A percentile compares a stretch with the other conserved stretches of the same genome.
These are phyloP conservation scores for Catocala sponsa DNA, from an alignment of 2,888 invertebrate species.

Conservation along the genomic window DNA sequence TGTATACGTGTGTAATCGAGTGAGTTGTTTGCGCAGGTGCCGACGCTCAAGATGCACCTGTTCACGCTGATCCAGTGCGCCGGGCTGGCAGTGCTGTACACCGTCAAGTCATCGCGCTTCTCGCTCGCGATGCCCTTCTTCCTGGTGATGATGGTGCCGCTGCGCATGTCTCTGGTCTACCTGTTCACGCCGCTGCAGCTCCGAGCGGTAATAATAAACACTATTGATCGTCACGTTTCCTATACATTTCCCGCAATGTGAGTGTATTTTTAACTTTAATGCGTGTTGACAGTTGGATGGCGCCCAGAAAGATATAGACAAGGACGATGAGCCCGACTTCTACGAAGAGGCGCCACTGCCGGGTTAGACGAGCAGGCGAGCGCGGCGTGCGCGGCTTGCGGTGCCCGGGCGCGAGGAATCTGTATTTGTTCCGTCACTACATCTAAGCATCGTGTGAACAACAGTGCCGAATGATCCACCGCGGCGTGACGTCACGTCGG, in stretches of 20 bases:
- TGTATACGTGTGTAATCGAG: neutral
- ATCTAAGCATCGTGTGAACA: too few species aligned
- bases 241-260: neutral
- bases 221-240: neutral
- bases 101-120: slow-evolving; percentile 95
- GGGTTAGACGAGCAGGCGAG: slow-evolving; percentile 80
- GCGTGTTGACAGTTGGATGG: slow-evolving; percentile 92
- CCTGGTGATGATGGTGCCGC: slow-evolving; percentile 96
- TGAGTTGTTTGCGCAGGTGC: slow-evolving; percentile 87
- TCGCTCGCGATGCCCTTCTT: slow-evolving; percentile 98
- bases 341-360: slow-evolving; percentile 96
- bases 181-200: slow-evolving; percentile 95
- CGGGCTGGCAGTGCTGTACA: slow-evolving; percentile 94
- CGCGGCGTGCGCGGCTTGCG: neutral
- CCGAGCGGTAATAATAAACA: slow-evolving; percentile 90
- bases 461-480: too few species aligned
- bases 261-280: slow-evolving; percentile 17
- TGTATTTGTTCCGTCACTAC: too few species aligned
- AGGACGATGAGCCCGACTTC: slow-evolving; percentile 97
- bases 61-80: slow-evolving; percentile 95
- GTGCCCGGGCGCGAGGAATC: too few species aligned
- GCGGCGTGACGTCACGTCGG: too few species aligned
- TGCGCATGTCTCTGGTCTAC: slow-evolving; percentile 91
- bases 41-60: slow-evolving; percentile 96
- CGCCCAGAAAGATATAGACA: slow-evolving; percentile 93